phyloP scores from a whole-genome alignment of 2,113 vertebrate genomes.

The Anseranas semipalmata region DNA sequence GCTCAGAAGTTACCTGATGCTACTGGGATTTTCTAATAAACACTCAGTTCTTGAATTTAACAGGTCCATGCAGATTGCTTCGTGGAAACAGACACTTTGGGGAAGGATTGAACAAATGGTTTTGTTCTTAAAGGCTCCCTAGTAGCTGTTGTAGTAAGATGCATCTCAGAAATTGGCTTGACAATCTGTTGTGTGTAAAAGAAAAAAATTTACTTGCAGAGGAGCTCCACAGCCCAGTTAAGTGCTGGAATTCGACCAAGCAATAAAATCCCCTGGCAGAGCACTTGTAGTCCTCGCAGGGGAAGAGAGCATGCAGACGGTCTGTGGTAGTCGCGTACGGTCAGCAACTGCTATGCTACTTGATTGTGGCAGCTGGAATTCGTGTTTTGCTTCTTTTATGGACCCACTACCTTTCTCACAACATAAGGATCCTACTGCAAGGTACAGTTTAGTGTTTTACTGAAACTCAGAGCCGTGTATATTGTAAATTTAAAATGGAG shows the following conservation, averaged over 20 bases:
- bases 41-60: not conserved
- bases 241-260: not conserved
- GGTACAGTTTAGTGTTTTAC: not conserved
- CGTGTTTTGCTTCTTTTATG: accelerated
- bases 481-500: not conserved
- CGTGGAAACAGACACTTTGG: not conserved
- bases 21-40: not conserved
- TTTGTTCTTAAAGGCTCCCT: not conserved
- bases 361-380: not conserved
- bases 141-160: not conserved
- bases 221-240: not conserved
- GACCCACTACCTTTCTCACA: not conserved
- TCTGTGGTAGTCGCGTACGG: not conserved
- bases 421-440: not conserved
- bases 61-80: not conserved
- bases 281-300: not conserved
- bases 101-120: not conserved
- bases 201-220: not conserved
- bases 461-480: accelerated
- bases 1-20: not conserved
- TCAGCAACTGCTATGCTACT: not conserved
- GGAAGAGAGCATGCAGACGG: accelerated
- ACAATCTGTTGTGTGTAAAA: not conserved
- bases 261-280: not conserved
- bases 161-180: not conserved